Percentiles rank a stretch among this genome's conserved stretches.
These are phyloP conservation scores for Ammodytes dubius DNA, from an alignment of 2,113 vertebrate genomes.

Conservation along the genomic window DNA sequence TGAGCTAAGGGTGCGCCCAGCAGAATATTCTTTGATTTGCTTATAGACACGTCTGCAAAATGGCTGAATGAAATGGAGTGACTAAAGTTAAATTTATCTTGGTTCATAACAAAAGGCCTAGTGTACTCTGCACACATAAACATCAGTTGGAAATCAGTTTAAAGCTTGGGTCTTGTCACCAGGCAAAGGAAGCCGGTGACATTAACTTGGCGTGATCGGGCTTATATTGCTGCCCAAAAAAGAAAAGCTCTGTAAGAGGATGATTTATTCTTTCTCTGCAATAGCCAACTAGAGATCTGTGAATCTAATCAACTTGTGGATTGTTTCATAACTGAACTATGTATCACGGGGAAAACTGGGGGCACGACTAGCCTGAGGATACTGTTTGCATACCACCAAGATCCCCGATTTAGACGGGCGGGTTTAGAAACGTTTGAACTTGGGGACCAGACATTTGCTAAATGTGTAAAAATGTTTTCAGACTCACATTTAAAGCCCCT, in stretches of 20 bases:
- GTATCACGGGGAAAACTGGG: neutral
- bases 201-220: neutral
- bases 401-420: neutral
- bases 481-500: neutral
- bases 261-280: slow-evolving; percentile 24
- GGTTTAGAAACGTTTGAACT: neutral
- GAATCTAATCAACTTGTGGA: slow-evolving; percentile 20
- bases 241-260: neutral
- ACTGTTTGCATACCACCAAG: neutral
- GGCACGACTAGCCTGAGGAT: neutral
- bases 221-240: slow-evolving; percentile 6
- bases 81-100: neutral
- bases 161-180: slow-evolving; percentile 16
- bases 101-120: neutral
- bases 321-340: slow-evolving; percentile 11
- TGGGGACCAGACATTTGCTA: neutral
- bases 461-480: neutral
- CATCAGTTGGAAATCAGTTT: neutral
- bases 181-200: slow-evolving; percentile 1
- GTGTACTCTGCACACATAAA: neutral
- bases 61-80: neutral
- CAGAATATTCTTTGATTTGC: neutral
- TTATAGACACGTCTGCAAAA: neutral
- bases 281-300: slow-evolving; percentile 29
- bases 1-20: too few species aligned